Evolutionary conservation across 2,113 vertebrate genomes (phyloP).

Genomic region (Willisornis vidua): DNA sequence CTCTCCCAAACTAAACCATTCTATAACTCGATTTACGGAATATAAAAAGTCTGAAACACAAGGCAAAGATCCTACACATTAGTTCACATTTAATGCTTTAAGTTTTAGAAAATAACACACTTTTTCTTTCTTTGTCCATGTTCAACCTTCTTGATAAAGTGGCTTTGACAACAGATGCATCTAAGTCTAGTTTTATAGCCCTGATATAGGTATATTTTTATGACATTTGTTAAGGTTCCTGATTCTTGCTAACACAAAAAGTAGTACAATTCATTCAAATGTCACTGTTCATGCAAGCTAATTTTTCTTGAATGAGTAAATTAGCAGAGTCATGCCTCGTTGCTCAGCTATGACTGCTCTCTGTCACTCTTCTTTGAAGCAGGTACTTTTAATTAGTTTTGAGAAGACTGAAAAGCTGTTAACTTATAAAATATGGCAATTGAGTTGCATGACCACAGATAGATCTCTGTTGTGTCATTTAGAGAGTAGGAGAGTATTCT

Average conservation of each 20-base stretch:
- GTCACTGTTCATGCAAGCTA: background rate
- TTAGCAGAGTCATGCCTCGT: background rate
- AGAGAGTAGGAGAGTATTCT: background rate
- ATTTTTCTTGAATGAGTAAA: background rate
- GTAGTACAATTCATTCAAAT: background rate
- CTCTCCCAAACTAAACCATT: background rate
- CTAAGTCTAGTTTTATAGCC: background rate
- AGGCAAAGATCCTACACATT: accelerated
- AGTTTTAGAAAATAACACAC: background rate
- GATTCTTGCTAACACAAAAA: background rate
- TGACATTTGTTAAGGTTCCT: background rate
- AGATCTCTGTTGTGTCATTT: background rate
- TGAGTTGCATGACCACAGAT: background rate
- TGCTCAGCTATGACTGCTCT: background rate
- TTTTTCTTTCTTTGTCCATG: background rate
- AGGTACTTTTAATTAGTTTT: background rate
- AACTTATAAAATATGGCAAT: background rate
- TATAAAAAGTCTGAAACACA: background rate
- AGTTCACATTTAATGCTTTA: background rate
- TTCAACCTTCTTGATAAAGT: background rate
- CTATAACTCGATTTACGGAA: accelerated
- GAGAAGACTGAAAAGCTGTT: background rate
- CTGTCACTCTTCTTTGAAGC: background rate
- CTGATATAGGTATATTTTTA: background rate
- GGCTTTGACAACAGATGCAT: background rate